Base-by-base conservation (phyloP, 2,888 invertebrate genomes). In the Crepidodera aurea region DNA sequence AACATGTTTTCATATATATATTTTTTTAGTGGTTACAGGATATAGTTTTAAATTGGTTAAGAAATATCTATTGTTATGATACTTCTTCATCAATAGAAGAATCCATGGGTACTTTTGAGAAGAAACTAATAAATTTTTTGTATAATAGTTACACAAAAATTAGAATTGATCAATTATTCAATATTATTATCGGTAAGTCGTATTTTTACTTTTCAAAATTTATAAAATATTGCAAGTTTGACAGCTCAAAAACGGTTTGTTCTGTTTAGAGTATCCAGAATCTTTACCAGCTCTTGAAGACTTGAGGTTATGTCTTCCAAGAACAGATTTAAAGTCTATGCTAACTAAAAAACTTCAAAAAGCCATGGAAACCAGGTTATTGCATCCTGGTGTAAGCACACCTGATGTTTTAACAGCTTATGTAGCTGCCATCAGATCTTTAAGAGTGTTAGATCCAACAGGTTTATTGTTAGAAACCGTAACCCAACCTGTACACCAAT, bases 371-470 rank as follows among this genome's bases (percentile, higher is more conserved):
- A 92, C 90, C 1, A 85, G 96, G 69, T 82, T 98, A 6, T 81
- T 98, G 25, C 97, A 98, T 82, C 96, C 93, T 25, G 97, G 96
- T 48, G 98, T 98, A 0, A 95, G 95, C 76, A 99, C 98, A 2
- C 89, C 92, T 57, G 97, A 98, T 75, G 96, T 99, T 73, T 83
- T 99, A 56, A 96, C 96, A 6, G 98, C 97, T 0, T 99, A 98
- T 81, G 92, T 98, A 16, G 92, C 96, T 16, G 94, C 97, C 10
- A 98, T 99, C 29, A 90, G 94, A 79, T 93, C 98, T 1, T 84
- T 99, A 66, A 86, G 95, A 65, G 91, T 96, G 71, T 84, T 99
- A 50, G 99, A 99, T 80, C 93, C 93, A 2, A 92, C 93, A 37
- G 98, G 98, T 27, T 93, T 98, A 6, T 88, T 99, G 65, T 83